Conservation (phyloP, 1,140 invertebrate genomes). For the Probaryconus sp. region DNA sequence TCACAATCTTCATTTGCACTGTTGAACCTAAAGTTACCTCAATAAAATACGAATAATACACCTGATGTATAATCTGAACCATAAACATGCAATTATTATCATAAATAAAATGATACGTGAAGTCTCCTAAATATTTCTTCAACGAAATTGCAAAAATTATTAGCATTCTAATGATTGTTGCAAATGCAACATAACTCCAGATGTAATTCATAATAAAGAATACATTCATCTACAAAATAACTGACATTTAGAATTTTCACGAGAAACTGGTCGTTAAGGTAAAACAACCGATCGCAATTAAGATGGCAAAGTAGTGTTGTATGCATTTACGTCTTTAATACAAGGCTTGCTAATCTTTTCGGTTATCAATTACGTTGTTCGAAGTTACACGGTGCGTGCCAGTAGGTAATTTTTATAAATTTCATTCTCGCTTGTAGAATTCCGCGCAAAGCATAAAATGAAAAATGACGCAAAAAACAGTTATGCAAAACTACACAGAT, state of each 20-base stretch:
- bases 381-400: slow-evolving; percentile 26
- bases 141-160: too few species aligned
- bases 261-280: slow-evolving; percentile 11
- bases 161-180: too few species aligned
- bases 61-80: too few species aligned
- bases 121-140: too few species aligned
- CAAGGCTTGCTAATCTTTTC: slow-evolving; percentile 36
- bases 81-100: too few species aligned
- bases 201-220: too few species aligned
- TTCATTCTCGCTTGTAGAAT: slow-evolving; percentile 28
- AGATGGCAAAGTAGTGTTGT: slow-evolving; percentile 6
- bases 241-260: slow-evolving; percentile 30
- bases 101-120: too few species aligned
- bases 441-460: slow-evolving; percentile 24
- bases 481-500: not conserved
- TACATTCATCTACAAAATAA: slow-evolving; percentile 10
- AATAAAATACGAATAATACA: too few species aligned
- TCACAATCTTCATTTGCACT: slow-evolving; percentile 14
- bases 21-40: too few species aligned
- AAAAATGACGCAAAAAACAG: slow-evolving; percentile 25
- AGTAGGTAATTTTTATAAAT: slow-evolving; percentile 35
- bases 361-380: slow-evolving; percentile 47
- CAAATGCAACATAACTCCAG: slow-evolving; percentile 3
- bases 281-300: slow-evolving; percentile 31
- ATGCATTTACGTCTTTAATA: slow-evolving; percentile 37